Base-by-base conservation (phyloP, 2,113 vertebrate genomes). In the Noturus placidus region DNA sequence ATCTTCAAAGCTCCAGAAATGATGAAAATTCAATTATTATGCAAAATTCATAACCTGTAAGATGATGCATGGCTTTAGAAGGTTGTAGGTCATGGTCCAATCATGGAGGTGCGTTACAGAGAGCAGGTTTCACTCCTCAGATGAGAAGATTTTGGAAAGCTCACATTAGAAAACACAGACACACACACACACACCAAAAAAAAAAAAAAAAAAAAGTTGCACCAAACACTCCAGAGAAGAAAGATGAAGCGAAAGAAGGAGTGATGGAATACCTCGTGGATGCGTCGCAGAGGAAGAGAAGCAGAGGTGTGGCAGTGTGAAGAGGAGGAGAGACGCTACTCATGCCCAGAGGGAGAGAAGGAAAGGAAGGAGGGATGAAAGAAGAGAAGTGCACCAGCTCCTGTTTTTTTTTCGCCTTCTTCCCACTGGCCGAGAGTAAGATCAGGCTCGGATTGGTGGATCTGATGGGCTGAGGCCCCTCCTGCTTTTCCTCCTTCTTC, bases 231-330 rank as follows among this genome's bases (percentile, higher is more conserved):
- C 11, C 38, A 87, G 52, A 57, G 38, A 57, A 78, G 27, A 79
- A 54, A 54, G 56, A 42, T 54, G 61, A 61, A 81, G 65, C 74
- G 77, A 88, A 35, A 65, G 84, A 87, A 85, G 79, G 83, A 84
- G 88, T 88, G 88, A 81, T 77, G 63, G 67, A 86, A 84, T 90
- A 90, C 89, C 89, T 90, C 79, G 61, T 89, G 89, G 65, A 72
- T 89, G 82, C 70, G 84, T 84, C 85, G 89, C 86, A 86, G 82
- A 82, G 82, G 87, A 89, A 87, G 79, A 81, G 79, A 59, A 84
- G 85, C 79, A 89, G 84, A 87, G 88, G 87, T 83, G 86, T 90
- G 89, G 86, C 83, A 76, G 78, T 56, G 57, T 56, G 82, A 70
- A 91, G 83, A 88, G 84, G 78, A 82, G 90, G 85, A 86, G 82